phyloP scores from a whole-genome alignment of 2,113 vertebrate genomes.

The Nansenia antarctica region DNA sequence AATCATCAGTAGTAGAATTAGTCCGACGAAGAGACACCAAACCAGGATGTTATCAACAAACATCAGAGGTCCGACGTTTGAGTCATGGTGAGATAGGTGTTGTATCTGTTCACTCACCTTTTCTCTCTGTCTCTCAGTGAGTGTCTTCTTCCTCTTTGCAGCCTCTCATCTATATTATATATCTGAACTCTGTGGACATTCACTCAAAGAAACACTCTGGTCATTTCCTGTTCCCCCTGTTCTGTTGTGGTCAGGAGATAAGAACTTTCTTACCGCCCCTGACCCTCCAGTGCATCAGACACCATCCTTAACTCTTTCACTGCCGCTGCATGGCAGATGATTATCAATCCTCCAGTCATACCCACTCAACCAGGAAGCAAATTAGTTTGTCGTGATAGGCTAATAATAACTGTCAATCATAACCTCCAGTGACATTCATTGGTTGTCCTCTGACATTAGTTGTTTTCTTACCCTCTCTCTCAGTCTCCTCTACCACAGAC shows the following conservation, averaged over 20 bases:
- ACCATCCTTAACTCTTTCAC: constrained; percentile 68
- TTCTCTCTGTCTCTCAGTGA: not conserved
- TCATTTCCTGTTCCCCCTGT: constrained; percentile 53
- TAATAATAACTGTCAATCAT: not conserved
- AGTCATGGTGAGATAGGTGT: not conserved
- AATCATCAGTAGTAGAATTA: not conserved
- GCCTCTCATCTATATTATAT: constrained; percentile 25
- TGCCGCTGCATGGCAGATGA: constrained; percentile 9
- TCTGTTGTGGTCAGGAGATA: constrained; percentile 44
- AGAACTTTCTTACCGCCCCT: constrained; percentile 40
- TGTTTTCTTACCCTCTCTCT: not conserved
- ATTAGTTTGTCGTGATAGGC: not conserved
- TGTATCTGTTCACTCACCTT: constrained; percentile 50
- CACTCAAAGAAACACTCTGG: constrained; percentile 44
- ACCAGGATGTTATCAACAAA: not conserved
- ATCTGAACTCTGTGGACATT: constrained; percentile 23
- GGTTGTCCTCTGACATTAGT: not conserved
- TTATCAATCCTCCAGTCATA: not conserved
- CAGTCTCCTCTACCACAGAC: not conserved
- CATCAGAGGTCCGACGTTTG: not conserved
- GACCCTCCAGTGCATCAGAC: constrained; percentile 44
- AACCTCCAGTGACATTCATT: not conserved
- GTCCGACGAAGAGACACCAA: not conserved
- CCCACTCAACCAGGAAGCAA: not conserved
- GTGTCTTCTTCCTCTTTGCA: constrained; percentile 13